Conservation (phyloP, 23 tunicate genomes). For the Ascidia mentula region DNA sequence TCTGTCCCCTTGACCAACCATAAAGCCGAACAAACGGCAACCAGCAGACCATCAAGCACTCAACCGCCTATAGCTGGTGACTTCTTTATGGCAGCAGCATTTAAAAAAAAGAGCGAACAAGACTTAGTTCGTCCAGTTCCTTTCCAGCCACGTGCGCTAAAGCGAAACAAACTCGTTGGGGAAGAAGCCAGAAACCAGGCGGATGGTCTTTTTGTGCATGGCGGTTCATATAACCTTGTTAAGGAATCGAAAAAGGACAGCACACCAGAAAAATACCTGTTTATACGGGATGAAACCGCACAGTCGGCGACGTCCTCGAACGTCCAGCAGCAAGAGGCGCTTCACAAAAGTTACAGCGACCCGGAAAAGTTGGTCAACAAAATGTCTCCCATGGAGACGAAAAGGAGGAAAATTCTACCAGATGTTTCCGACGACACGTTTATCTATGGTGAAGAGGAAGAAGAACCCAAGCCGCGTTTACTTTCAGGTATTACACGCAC, state of each 20-base stretch:
- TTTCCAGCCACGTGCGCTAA: not conserved
- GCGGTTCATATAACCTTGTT: not conserved
- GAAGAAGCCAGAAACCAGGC: not conserved
- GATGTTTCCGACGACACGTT: not conserved
- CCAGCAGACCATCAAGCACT: not conserved
- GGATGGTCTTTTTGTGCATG: not conserved
- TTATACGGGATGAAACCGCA: not conserved
- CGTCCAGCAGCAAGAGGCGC: not conserved
- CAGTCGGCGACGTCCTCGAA: not conserved
- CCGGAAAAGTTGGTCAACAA: not conserved
- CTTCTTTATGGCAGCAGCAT: not conserved
- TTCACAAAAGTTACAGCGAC: conserved; percentile 1
- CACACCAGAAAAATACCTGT: not conserved
- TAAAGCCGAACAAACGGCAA: no score
- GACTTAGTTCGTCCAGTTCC: not conserved
- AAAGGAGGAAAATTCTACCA: not conserved
- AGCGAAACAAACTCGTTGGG: not conserved
- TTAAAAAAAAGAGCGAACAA: not conserved
- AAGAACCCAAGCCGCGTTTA: not conserved
- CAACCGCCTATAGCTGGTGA: not conserved
- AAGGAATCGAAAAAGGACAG: not conserved
- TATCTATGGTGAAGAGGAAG: not conserved
- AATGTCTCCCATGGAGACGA: not conserved
- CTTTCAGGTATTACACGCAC: not conserved
- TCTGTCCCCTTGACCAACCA: not conserved